Percentiles rank a stretch among this genome's conserved stretches.
These are phyloP conservation scores for Odocoileus hemionus DNA, from an alignment of 2,113 vertebrate genomes.

Conservation along the genomic window DNA sequence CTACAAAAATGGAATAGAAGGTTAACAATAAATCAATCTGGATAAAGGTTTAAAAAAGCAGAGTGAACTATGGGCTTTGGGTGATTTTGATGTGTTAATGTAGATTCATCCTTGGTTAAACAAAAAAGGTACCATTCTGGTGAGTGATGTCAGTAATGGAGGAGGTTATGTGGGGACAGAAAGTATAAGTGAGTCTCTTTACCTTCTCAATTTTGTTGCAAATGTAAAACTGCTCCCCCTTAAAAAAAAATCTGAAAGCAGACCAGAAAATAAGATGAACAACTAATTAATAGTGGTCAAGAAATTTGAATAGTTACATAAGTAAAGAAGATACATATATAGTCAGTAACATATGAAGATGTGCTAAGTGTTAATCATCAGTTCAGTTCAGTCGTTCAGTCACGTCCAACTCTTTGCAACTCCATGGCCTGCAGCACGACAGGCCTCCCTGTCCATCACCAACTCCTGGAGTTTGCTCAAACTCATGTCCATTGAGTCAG, in stretches of 20 bases:
- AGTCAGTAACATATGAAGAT: background rate
- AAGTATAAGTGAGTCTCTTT: background rate
- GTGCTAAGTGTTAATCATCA: background rate
- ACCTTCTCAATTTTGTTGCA: background rate
- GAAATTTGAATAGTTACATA: background rate
- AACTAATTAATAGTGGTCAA: background rate
- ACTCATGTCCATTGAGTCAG: background rate
- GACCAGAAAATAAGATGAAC: background rate
- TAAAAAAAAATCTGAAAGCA: background rate
- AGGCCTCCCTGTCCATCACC: background rate
- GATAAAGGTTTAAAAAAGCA: background rate
- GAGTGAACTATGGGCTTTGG: background rate
- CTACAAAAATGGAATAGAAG: background rate
- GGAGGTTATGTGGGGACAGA: background rate
- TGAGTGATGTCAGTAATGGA: background rate
- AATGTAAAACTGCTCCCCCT: background rate
- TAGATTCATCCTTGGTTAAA: background rate
- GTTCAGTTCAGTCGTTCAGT: background rate
- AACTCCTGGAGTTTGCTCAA: background rate
- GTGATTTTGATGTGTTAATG: background rate
- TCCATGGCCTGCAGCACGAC: background rate
- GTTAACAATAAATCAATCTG: background rate
- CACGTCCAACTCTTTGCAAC: fast-evolving
- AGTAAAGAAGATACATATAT: background rate
- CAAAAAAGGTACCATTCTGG: background rate